These are phyloP conservation scores for Sminthurides bifidus DNA, from an alignment of 1,140 invertebrate genomes.

Conservation along the genomic window DNA sequence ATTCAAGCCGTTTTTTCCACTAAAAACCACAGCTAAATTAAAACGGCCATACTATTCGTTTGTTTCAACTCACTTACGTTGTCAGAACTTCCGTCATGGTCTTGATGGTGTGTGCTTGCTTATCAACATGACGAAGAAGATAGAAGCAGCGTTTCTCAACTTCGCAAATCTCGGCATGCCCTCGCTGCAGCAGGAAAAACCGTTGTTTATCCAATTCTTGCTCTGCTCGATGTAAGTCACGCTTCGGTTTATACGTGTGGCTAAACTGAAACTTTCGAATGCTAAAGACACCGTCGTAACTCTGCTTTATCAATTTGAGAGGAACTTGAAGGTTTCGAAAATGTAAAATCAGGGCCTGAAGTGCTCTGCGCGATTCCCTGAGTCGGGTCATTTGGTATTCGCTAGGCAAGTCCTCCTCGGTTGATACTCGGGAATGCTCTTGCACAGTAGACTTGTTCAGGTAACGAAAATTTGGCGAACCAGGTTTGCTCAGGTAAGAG, in stretches of 20 bases:
- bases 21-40: neutral
- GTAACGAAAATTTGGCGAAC: too few species aligned
- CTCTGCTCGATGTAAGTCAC: conserved; percentile 10
- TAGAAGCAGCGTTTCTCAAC: conserved; percentile 17
- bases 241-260: conserved; percentile 6
- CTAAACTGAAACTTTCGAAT: conserved; percentile 14
- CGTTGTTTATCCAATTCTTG: conserved; percentile 12
- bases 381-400: conserved; percentile 17
- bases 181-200: conserved; percentile 4
- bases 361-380: conserved; percentile 21
- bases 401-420: conserved; percentile 11
- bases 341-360: conserved; percentile 20
- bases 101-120: conserved; percentile 23
- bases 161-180: conserved; percentile 10
- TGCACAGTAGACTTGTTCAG: too few species aligned
- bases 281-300: conserved; percentile 21
- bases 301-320: conserved; percentile 22
- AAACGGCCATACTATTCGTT: neutral
- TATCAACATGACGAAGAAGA: conserved; percentile 15
- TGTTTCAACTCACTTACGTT: conserved; percentile 8
- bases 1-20: neutral
- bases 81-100: conserved; percentile 22
- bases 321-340: conserved; percentile 18
- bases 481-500: neutral
- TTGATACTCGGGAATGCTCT: neutral